Evolutionary conservation across 2,797 vertebrate genomes (phyloP), one percentile per base, ranked within the genome.

Genomic region (Triplophysa bombifrons): DNA sequence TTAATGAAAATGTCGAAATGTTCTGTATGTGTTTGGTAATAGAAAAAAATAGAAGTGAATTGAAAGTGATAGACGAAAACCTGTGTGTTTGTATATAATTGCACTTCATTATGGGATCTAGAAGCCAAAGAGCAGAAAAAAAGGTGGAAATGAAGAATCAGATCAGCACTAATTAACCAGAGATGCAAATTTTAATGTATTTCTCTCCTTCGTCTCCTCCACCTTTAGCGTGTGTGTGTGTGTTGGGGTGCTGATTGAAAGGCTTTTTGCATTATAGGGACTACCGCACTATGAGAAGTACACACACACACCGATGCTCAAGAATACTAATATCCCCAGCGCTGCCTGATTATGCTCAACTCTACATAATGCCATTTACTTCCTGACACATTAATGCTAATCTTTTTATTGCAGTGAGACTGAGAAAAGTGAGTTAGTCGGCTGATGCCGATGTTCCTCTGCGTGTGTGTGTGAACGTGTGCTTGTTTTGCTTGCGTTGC

Each of bases 321-420:
- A 64, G 65, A 76, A 74, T 67, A 48, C 55, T 81, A 73, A 83
- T 81, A 73, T 82, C 80, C 76, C 77, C 76, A 82, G 66, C 11
- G 50, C 61, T 70, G 20, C 72, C 78, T 78, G 78, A 69, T 82
- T 74, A 82, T 74, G 77, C 81, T 78, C 74, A 79, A 80, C 81
- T 77, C 55, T 69, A 76, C 78, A 83, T 86, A 86, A 89, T 86
- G 81, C 75, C 71, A 78, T 85, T 85, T 85, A 76, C 79, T 86
- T 85, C 81, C 83, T 82, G 75, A 69, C 84, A 86, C 81, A 85
- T 87, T 86, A 88, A 83, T 82, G 83, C 72, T 83, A 87, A 87
- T 84, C 86, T 80, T 83, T 84, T 85, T 84, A 84, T 82, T 84
- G 80, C 84, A 83, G 74, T 38, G 48, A 83, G 55, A 60, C 58